Evolutionary conservation across 1,140 invertebrate species (phyloP).

Genomic region (Drosophila cardini): DNA sequence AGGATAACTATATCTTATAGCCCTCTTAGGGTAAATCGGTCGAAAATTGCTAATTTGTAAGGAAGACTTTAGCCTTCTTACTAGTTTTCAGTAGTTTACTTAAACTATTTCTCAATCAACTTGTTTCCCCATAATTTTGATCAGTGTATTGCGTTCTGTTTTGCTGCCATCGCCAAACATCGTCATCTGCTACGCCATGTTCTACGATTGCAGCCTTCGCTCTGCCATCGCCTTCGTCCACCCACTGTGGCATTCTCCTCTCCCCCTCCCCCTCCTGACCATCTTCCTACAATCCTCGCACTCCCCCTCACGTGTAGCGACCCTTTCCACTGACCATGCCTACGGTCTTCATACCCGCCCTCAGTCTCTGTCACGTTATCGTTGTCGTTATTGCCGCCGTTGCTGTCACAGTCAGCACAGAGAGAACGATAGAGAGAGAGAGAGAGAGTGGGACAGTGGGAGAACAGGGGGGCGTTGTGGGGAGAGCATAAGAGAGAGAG

Average conservation of each 20-base stretch:
- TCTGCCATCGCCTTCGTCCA: conserved; percentile 1
- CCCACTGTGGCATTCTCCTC: background rate
- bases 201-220: conserved; percentile 46
- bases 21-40: too few species aligned
- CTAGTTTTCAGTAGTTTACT: too few species aligned
- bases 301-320: background rate
- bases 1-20: too few species aligned
- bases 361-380: conserved; percentile 45
- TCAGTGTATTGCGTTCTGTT: conserved; percentile 57
- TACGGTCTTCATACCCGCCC: background rate
- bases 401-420: conserved; percentile 50
- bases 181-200: conserved; percentile 69
- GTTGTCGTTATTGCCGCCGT: conserved; percentile 64
- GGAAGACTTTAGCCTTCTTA: too few species aligned
- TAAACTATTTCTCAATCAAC: too few species aligned
- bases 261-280: too few species aligned
- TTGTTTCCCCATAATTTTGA: background rate
- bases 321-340: too few species aligned
- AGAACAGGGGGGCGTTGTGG: background rate
- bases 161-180: conserved; percentile 67
- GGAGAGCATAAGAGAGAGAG: background rate
- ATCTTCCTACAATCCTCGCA: too few species aligned
- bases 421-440: background rate
- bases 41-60: too few species aligned
- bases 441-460: background rate